Evolutionary conservation across 2,113 vertebrate genomes (phyloP), one percentile per base, ranked within the genome.

Genomic region (Hippocampus barbouri): DNA sequence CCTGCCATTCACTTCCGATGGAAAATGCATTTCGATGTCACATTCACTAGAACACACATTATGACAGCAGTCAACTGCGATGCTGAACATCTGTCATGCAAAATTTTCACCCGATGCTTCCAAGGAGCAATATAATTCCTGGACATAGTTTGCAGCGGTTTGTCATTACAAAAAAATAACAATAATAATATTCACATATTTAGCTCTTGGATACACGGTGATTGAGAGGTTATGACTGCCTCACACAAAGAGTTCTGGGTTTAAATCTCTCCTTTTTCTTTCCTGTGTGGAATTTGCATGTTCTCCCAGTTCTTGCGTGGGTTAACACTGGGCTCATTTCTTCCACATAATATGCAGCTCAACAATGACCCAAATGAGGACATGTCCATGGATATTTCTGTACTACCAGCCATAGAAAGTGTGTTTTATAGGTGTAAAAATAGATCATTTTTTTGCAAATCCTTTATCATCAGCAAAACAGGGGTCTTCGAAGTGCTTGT

Each of bases 21-120:
- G 69, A 82, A 56, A 61, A 40, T 49, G 25, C 23, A 66, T 64
- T 51, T 25, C 66, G 34, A 65, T 20, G 72, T 8, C 30, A 71
- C 59, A 71, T 51, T 14, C 12, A 5, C 14, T 34, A 34, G 47
- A 38, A 68, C 66, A 21, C 18, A 27, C 12, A 14, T 66, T 20
- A 40, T 40, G n/a, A n/a, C 10, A 23, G 38, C 12, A 25, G 21
- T 14, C 10, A 4, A 43, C 40, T 65, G 62, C 16, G 61, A 12
- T 53, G 56, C 67, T 43, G 27, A 64, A 8, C n/a, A 7, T 41
- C 4, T 9, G 11, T 15, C 11, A n/a, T 49, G 34, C 10, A 66
- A 38, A 20, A 34, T 16, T 27, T 61, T 16, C 12, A 61, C 59
- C 27, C 59, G 14, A 3, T 41, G 12, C 10, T 64, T 43, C 56